Evolutionary conservation across 2,113 vertebrate species (phyloP).

Genomic region (Pyrgilauda ruficollis): DNA sequence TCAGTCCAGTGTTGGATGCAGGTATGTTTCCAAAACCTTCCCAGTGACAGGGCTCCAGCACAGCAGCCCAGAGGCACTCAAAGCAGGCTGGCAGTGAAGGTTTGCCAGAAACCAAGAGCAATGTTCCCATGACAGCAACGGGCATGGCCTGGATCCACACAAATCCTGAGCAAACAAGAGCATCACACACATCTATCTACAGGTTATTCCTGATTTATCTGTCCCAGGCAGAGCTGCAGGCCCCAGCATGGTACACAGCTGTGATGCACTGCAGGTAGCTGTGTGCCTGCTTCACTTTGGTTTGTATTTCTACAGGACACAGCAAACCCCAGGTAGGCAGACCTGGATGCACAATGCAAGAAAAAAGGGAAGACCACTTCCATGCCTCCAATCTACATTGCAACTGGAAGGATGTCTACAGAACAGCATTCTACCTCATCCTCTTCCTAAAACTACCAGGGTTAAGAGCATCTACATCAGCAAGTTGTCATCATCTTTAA

Average conservation of each 20-base stretch:
- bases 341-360: background rate
- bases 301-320: background rate
- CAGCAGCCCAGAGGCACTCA: background rate
- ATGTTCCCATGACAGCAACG: background rate
- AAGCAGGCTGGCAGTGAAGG: background rate
- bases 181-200: background rate
- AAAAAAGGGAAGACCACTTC: background rate
- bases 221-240: background rate
- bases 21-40: background rate
- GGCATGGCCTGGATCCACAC: background rate
- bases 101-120: background rate
- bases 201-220: background rate
- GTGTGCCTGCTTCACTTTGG: background rate
- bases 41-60: background rate
- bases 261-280: background rate
- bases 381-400: background rate
- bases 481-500: background rate
- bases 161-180: background rate
- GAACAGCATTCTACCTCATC: background rate
- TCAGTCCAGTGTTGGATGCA: background rate
- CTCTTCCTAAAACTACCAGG: background rate
- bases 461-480: background rate
- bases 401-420: background rate
- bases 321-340: background rate
- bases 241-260: background rate